These are phyloP conservation scores for Melieria crassipennis DNA, from an alignment of 2,888 invertebrate genomes.

Conservation along the genomic window DNA sequence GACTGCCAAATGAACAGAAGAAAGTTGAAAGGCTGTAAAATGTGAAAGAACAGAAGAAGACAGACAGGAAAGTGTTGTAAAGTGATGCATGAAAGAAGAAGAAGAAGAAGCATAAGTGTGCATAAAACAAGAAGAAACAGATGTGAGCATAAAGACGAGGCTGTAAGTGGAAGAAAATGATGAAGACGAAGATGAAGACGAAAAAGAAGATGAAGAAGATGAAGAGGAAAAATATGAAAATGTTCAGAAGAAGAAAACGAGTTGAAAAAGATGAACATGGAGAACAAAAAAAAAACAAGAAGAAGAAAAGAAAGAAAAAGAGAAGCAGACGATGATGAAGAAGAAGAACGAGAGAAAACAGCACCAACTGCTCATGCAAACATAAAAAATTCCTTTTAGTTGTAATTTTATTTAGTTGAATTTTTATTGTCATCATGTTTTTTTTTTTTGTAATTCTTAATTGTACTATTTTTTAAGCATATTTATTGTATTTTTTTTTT, in stretches of 20 bases:
- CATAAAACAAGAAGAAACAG: no score
- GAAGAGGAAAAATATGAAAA: constrained; percentile 8
- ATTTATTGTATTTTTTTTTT: neutral
- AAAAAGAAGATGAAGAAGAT: neutral
- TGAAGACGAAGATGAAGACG: constrained; percentile 20
- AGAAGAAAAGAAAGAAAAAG: neutral
- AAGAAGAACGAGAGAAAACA: neutral
- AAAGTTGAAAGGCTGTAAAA: no score
- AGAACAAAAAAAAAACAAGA: constrained; percentile 22
- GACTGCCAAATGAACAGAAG: no score
- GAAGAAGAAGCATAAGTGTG: no score
- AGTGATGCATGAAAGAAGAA: no score
- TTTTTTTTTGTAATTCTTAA: neutral
- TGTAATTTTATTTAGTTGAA: neutral
- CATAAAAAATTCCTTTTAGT: neutral
- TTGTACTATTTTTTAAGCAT: constrained; percentile 8
- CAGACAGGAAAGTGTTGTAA: no score
- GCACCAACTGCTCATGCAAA: neutral
- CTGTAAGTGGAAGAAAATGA: constrained; percentile 35
- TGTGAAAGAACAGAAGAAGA: no score
- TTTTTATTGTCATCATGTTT: constrained; percentile 3
- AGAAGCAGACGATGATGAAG: neutral
- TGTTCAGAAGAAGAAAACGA: constrained; percentile 10
- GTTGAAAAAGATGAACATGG: neutral
- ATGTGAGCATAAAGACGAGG: no score